A percentile compares a stretch with the other conserved stretches of the same genome.
These are phyloP conservation scores for Caenorhabditis tropicalis DNA, from an alignment of 1,140 invertebrate genomes.

Conservation along the genomic window DNA sequence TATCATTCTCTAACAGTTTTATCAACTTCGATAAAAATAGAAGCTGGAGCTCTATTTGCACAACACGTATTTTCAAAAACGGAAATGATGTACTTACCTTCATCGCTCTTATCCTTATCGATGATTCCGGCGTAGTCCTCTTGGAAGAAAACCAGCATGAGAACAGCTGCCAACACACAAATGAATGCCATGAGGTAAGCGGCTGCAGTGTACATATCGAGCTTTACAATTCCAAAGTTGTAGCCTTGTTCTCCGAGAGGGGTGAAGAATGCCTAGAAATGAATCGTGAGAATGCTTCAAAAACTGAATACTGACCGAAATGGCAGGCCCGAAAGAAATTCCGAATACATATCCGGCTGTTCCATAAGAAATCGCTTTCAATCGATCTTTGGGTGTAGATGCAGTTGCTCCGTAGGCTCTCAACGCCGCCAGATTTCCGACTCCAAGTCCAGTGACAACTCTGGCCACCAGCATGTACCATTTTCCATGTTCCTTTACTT, in stretches of 20 bases:
- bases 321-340: conserved; percentile 56
- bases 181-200: conserved; percentile 47
- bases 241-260: conserved; percentile 46
- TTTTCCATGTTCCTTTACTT: conserved; percentile 35
- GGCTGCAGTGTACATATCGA: conserved; percentile 50
- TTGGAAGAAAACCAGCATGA: conserved; percentile 41
- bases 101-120: conserved; percentile 10
- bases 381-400: conserved; percentile 47
- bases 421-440: conserved; percentile 37
- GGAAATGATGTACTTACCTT: neutral
- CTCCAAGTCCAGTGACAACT: conserved; percentile 46
- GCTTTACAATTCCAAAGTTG: neutral
- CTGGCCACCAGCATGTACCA: conserved; percentile 52
- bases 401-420: conserved; percentile 53
- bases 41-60: neutral
- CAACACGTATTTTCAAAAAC: neutral
- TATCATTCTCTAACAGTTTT: too few relatives aligned
- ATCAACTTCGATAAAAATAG: neutral
- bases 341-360: conserved; percentile 58
- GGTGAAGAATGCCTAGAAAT: conserved; percentile 48
- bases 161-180: neutral
- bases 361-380: conserved; percentile 56
- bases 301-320: conserved; percentile 25
- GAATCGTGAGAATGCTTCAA: neutral
- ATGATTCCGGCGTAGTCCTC: conserved; percentile 52